A percentile compares a stretch with the other conserved stretches of the same genome.
phyloP scores from a whole-genome alignment of 2,113 vertebrate species.

The Perca flavescens region DNA sequence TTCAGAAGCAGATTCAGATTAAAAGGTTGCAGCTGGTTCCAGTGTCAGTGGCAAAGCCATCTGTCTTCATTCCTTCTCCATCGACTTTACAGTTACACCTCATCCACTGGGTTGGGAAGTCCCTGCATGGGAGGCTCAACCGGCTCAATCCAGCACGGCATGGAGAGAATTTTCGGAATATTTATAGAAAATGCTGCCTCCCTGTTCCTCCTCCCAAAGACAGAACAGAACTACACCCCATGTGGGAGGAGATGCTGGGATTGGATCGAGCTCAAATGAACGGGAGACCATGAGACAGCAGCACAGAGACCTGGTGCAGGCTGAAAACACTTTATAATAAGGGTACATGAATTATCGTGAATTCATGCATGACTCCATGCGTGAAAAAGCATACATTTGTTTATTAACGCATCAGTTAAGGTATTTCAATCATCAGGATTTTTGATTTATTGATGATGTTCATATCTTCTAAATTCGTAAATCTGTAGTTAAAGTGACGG shows the following conservation, averaged over 20 bases:
- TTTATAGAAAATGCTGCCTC: slow-evolving; percentile 79
- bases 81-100: slow-evolving; percentile 50
- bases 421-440: too few species aligned
- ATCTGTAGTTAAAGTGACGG: too few species aligned
- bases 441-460: too few species aligned
- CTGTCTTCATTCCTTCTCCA: slow-evolving; percentile 5
- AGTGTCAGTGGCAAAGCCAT: neutral
- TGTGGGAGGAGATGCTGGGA: slow-evolving; percentile 60
- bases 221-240: slow-evolving; percentile 57
- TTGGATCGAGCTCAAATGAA: slow-evolving; percentile 45
- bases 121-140: slow-evolving; percentile 71
- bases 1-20: slow-evolving; percentile 23
- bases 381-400: too few species aligned
- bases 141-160: slow-evolving; percentile 70
- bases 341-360: too few species aligned
- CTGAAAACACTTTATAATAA: too few species aligned
- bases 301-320: neutral
- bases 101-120: slow-evolving; percentile 72
- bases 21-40: slow-evolving; percentile 21
- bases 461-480: too few species aligned
- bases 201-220: slow-evolving; percentile 70
- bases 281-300: slow-evolving; percentile 29
- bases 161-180: slow-evolving; percentile 69
- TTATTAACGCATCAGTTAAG: too few species aligned
- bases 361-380: too few species aligned